Evolutionary conservation across 2,797 vertebrate species (phyloP).

Genomic region (Chromobotia macracanthus): DNA sequence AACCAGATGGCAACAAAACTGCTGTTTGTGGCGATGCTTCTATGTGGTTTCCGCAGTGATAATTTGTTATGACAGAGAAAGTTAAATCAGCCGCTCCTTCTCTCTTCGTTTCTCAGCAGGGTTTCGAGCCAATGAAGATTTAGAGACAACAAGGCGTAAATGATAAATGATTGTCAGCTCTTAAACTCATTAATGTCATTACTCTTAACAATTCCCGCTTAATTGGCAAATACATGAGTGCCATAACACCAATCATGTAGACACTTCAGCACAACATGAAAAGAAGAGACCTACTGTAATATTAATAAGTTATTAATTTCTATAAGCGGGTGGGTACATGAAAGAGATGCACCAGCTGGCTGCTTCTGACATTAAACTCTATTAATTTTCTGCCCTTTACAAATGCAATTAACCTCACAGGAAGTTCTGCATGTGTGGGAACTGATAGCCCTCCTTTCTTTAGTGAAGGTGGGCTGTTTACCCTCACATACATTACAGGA

Average conservation of each 20-base stretch:
- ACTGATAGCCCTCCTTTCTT: conserved; percentile 36
- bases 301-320: conserved; percentile 63
- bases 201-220: conserved; percentile 60
- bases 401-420: conserved; percentile 76
- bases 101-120: conserved; percentile 43
- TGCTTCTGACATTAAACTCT: conserved; percentile 76
- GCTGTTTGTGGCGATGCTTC: not conserved
- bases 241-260: conserved; percentile 52
- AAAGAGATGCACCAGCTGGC: conserved; percentile 70
- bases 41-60: conserved; percentile 31
- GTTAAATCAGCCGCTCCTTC: conserved; percentile 46
- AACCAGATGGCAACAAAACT: not conserved
- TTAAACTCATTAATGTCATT: conserved; percentile 61
- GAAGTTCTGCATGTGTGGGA: conserved; percentile 51
- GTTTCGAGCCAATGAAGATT: conserved; percentile 37
- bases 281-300: conserved; percentile 53
- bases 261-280: conserved; percentile 54
- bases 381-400: conserved; percentile 82
- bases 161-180: conserved; percentile 60
- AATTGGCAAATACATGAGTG: conserved; percentile 58
- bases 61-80: conserved; percentile 47
- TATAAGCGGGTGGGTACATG: conserved; percentile 57
- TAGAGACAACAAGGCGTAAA: conserved; percentile 53
- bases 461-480: not conserved
- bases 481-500: conserved; percentile 10